A percentile compares a stretch with the other conserved stretches of the same genome.
Evolutionary conservation across 2,888 invertebrate genomes (phyloP).

Genomic region (Antitype chi): DNA sequence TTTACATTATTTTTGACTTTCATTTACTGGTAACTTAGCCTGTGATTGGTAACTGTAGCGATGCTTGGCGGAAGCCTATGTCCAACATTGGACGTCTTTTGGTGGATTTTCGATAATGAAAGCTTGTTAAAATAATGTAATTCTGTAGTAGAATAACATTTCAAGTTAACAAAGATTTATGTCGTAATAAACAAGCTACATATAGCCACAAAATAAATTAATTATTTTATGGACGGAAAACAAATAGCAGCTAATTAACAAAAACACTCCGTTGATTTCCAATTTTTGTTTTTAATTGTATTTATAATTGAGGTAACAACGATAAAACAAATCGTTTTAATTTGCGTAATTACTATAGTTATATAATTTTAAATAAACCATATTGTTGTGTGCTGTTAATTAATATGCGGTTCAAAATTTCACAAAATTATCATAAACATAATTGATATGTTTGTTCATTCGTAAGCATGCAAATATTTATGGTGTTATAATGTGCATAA

Average conservation of each 20-base stretch:
- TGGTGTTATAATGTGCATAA: not conserved
- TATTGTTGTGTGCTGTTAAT: not conserved
- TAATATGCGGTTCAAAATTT: constrained; percentile 12
- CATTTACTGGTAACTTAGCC: not conserved
- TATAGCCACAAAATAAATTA: constrained; percentile 5
- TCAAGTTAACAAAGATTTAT: not conserved
- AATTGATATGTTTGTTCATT: constrained; percentile 13
- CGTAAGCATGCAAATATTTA: not conserved
- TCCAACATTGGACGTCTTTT: not conserved
- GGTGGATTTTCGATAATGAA: no score
- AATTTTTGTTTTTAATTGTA: constrained; percentile 33
- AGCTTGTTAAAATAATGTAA: not conserved
- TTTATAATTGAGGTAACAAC: constrained; percentile 12
- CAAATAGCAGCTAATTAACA: constrained; percentile 26
- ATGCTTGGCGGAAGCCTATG: not conserved
- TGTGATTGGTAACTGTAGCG: not conserved
- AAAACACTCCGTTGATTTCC: constrained; percentile 30
- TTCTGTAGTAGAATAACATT: not conserved
- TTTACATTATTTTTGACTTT: not conserved
- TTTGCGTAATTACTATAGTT: not conserved
- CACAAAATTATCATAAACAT: not conserved
- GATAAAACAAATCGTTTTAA: constrained; percentile 32
- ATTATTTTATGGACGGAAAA: constrained; percentile 1
- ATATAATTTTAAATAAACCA: constrained; percentile 23
- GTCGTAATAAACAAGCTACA: not conserved